These are phyloP conservation scores for Cylas formicarius DNA, from an alignment of 1,140 invertebrate genomes.

Conservation along the genomic window DNA sequence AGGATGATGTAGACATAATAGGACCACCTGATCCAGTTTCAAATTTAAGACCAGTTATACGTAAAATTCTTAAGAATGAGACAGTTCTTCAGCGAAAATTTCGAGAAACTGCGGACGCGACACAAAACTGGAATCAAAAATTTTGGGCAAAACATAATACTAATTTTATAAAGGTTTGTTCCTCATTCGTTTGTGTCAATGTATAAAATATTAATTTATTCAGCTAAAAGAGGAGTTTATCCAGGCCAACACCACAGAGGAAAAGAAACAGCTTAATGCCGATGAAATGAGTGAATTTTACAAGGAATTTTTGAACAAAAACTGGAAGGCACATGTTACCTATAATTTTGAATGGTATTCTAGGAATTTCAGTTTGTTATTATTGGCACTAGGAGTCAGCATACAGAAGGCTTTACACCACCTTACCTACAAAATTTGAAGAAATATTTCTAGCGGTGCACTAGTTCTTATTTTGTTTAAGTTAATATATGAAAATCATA, in stretches of 20 bases:
- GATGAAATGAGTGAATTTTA: constrained; percentile 85
- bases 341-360: constrained; percentile 73
- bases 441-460: no score
- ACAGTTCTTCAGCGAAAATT: constrained; percentile 56
- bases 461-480: no score
- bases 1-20: constrained; percentile 45
- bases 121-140: constrained; percentile 72
- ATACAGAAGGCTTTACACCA: constrained; percentile 17
- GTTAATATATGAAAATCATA: no score
- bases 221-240: constrained; percentile 61
- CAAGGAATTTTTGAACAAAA: constrained; percentile 70
- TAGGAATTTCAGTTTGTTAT: constrained; percentile 57
- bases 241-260: constrained; percentile 42
- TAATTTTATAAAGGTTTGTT: constrained; percentile 50
- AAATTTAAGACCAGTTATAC: constrained; percentile 65
- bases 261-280: constrained; percentile 48
- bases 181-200: background rate
- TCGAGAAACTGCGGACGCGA: constrained; percentile 54
- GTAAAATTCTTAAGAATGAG: constrained; percentile 56
- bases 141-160: constrained; percentile 76
- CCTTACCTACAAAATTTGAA: background rate
- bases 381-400: constrained; percentile 51
- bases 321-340: constrained; percentile 60
- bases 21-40: constrained; percentile 74
- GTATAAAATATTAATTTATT: constrained; percentile 6